A percentile compares a stretch with the other conserved stretches of the same genome.
These are phyloP conservation scores for Pristionchus japonicus DNA, from an alignment of 2,888 invertebrate species.

Conservation along the genomic window DNA sequence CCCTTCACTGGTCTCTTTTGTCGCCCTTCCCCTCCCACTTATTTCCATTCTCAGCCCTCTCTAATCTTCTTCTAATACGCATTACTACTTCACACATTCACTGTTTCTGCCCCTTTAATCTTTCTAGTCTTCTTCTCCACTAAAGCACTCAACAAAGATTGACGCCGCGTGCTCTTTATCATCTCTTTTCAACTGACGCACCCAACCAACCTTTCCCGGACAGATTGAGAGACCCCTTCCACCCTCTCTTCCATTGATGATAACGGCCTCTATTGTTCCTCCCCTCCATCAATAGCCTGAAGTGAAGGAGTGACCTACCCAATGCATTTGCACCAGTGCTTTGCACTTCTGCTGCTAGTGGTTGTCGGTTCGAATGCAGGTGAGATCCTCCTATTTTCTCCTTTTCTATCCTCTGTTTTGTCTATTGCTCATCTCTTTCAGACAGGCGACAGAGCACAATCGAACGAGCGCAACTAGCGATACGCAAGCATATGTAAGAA, in stretches of 20 bases:
- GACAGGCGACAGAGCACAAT: not conserved
- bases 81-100: not conserved
- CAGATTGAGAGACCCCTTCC: no score
- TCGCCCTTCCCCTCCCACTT: no score
- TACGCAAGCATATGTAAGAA: not conserved
- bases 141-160: not conserved
- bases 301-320: constrained; percentile 18
- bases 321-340: not conserved
- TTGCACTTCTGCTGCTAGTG: not conserved
- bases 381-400: not conserved
- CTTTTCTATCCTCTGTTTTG: not conserved
- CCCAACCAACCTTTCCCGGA: constrained; percentile 36
- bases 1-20: not conserved
- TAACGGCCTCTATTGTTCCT: not conserved
- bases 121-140: not conserved
- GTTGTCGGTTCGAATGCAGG: not conserved
- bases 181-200: not conserved
- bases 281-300: not conserved
- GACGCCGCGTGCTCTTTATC: not conserved
- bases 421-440: not conserved
- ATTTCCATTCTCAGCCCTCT: not conserved
- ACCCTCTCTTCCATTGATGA: no score
- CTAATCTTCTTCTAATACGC: not conserved
- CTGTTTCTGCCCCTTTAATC: not conserved
- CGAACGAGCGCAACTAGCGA: constrained; percentile 5